A percentile compares a stretch with the other conserved stretches of the same genome.
phyloP scores from a whole-genome alignment of 1,140 invertebrate species.

The Plodia interpunctella region DNA sequence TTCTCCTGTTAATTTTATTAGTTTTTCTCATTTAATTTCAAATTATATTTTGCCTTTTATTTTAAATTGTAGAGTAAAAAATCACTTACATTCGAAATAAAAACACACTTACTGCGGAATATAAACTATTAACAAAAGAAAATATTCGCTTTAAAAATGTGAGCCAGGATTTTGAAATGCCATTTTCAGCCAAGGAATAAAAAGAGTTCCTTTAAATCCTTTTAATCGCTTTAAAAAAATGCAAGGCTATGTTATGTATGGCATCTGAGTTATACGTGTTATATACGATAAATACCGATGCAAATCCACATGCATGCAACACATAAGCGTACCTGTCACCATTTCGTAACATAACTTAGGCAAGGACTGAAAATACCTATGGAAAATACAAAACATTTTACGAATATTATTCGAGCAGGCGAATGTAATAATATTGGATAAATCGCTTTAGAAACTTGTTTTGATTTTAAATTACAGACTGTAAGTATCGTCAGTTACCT shows the following conservation, averaged over 20 bases:
- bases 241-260: constrained; percentile 1
- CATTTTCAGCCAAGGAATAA: neutral
- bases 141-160: neutral
- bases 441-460: neutral
- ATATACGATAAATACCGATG: constrained; percentile 3
- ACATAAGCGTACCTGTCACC: constrained; percentile 5
- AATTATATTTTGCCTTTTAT: too few species aligned
- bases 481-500: too few species aligned
- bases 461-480: neutral
- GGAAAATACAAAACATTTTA: constrained; percentile 1
- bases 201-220: constrained; percentile 2
- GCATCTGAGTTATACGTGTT: constrained; percentile 1
- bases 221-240: constrained; percentile 1
- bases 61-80: too few species aligned
- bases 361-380: constrained; percentile 3
- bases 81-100: too few species aligned
- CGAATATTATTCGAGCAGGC: neutral
- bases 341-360: constrained; percentile 4
- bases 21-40: too few species aligned
- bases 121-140: neutral
- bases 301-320: constrained; percentile 5
- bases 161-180: neutral
- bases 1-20: neutral
- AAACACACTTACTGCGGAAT: too few species aligned
- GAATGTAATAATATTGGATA: constrained; percentile 3